phyloP scores from a whole-genome alignment of 2,113 vertebrate species.

The Bubo scandiacus region DNA sequence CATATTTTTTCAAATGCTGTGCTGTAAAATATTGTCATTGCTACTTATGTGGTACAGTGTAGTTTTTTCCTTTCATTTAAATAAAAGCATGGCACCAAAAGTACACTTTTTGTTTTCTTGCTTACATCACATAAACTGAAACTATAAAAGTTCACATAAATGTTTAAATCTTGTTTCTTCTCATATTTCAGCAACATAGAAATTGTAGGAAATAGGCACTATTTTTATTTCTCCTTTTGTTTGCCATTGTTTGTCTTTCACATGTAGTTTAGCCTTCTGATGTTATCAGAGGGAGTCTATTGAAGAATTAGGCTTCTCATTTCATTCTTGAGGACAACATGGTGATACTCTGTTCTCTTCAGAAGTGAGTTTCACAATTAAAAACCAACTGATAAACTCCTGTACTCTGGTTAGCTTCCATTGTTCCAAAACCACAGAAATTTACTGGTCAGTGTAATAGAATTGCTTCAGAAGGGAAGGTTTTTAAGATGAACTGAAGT shows the following conservation, averaged over 20 bases:
- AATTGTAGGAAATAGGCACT: neutral
- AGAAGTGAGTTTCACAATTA: neutral
- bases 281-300: neutral
- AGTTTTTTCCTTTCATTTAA: constrained; percentile 82
- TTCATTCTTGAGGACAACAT: neutral
- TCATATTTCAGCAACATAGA: neutral
- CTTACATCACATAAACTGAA: neutral
- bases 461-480: neutral
- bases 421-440: neutral
- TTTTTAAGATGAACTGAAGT: neutral
- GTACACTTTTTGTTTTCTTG: constrained; percentile 18
- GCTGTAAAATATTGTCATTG: constrained; percentile 82
- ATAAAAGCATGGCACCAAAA: constrained; percentile 94
- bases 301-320: neutral
- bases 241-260: neutral
- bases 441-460: too few species aligned
- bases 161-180: neutral
- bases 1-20: constrained; percentile 80
- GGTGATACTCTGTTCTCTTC: neutral
- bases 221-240: neutral
- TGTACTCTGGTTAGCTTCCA: neutral
- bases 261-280: neutral
- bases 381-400: neutral
- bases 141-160: neutral
- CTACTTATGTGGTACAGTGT: constrained; percentile 79